phyloP scores from a whole-genome alignment of 2,888 invertebrate species.

The Caenorhabditis uteleia region DNA sequence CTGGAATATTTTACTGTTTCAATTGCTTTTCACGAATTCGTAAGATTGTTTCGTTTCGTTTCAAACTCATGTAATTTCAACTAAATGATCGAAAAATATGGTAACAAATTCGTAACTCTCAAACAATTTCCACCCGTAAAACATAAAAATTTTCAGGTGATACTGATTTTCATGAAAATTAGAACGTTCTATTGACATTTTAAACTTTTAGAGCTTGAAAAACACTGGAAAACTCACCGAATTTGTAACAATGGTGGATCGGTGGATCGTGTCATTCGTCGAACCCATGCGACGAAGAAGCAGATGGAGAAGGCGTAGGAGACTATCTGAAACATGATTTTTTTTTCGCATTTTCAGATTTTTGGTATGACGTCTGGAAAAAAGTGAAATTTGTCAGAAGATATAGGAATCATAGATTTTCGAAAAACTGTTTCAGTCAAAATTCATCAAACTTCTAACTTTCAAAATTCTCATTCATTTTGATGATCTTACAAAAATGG shows the following conservation, averaged over 20 bases:
- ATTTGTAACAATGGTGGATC: constrained; percentile 22
- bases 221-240: too few species aligned
- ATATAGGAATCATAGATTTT: too few species aligned
- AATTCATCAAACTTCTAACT: too few species aligned
- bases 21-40: not conserved
- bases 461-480: too few species aligned
- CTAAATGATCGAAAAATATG: too few species aligned
- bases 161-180: too few species aligned
- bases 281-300: constrained; percentile 32
- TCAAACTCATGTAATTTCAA: too few species aligned
- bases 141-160: too few species aligned
- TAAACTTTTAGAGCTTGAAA: too few species aligned
- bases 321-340: constrained; percentile 45
- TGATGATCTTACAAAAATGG: not conserved
- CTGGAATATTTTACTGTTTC: constrained; percentile 7
- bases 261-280: constrained; percentile 20
- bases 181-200: too few species aligned
- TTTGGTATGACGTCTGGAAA: not conserved
- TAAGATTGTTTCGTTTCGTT: not conserved
- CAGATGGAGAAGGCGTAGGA: constrained; percentile 41
- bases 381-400: not conserved
- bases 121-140: too few species aligned
- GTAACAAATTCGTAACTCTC: not conserved
- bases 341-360: not conserved
- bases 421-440: too few species aligned